Conservation (phyloP, 2,113 vertebrate genomes). For the Chionodraco myersi region DNA sequence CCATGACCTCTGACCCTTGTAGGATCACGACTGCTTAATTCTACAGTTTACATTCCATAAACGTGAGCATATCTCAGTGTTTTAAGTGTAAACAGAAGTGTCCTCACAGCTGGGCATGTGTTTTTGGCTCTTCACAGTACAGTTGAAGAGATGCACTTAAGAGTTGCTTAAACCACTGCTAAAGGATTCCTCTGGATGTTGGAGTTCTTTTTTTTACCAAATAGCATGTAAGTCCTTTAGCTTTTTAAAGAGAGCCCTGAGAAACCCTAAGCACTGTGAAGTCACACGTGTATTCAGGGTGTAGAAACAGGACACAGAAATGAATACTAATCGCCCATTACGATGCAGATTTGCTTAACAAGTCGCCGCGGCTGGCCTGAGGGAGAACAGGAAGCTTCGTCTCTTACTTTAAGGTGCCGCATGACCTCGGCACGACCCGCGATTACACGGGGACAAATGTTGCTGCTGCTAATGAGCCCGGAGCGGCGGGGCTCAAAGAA, state of each 20-base stretch:
- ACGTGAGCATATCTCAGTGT: conserved; percentile 10
- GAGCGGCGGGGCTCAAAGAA: conserved; percentile 44
- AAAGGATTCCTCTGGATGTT: conserved; percentile 9
- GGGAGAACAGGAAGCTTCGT: conserved; percentile 55
- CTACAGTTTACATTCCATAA: conserved; percentile 3
- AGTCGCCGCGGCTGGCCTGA: conserved; percentile 46
- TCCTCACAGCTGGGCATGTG: conserved; percentile 31
- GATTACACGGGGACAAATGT: conserved; percentile 63
- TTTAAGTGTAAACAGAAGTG: neutral
- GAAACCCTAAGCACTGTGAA: conserved; percentile 2
- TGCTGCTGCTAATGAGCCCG: conserved; percentile 57
- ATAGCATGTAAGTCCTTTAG: conserved; percentile 4
- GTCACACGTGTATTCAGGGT: conserved; percentile 21
- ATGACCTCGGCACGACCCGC: conserved; percentile 48
- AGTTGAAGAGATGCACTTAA: neutral
- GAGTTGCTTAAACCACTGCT: conserved; percentile 5
- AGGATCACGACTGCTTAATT: neutral
- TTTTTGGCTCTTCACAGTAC: neutral
- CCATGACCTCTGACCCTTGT: neutral
- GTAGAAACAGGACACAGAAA: conserved; percentile 45
- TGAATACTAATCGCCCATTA: conserved; percentile 73
- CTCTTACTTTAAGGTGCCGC: conserved; percentile 47
- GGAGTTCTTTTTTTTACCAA: neutral
- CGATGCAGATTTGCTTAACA: conserved; percentile 73
- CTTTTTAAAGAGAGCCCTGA: conserved; percentile 1